Conservation (phyloP, 1,140 invertebrate genomes). For the Solen grandis region DNA sequence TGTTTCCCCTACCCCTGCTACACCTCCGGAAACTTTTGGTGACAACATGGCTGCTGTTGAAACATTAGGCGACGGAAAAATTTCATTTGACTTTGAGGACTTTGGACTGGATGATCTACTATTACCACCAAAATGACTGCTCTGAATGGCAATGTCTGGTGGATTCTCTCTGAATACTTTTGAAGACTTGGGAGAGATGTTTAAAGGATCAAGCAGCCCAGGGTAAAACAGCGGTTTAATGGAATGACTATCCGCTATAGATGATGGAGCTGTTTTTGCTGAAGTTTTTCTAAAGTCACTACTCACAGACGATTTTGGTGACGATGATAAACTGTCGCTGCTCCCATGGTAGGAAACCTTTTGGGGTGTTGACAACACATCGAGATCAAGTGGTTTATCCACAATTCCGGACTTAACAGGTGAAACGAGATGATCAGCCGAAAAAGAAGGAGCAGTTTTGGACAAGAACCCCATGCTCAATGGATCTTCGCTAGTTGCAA, state of each 20-base stretch:
- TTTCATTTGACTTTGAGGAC: not conserved
- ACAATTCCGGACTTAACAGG: slow-evolving; percentile 11
- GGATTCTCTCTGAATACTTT: not conserved
- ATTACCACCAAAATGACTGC: not conserved
- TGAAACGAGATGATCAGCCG: slow-evolving; percentile 23
- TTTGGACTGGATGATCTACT: not conserved
- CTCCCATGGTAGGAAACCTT: slow-evolving; percentile 28
- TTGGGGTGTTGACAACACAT: slow-evolving; percentile 41
- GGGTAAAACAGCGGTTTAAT: slow-evolving; percentile 33
- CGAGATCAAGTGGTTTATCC: not conserved
- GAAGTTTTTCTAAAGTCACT: not conserved
- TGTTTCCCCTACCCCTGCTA: not conserved
- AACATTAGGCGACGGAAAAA: not conserved
- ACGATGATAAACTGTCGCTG: slow-evolving; percentile 38
- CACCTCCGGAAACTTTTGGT: slow-evolving; percentile 31
- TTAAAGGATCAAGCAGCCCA: slow-evolving; percentile 31
- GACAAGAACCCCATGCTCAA: not conserved
- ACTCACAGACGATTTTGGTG: not conserved
- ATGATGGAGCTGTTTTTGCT: not conserved
- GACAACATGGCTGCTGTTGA: slow-evolving; percentile 10
- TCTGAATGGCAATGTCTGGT: not conserved
- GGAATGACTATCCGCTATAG: not conserved
- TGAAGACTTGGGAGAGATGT: slow-evolving; percentile 36
- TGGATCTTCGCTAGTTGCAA: slow-evolving; percentile 11
- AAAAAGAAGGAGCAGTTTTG: slow-evolving; percentile 1